Conservation (phyloP, 2,113 vertebrate genomes). For the Vireo altiloquus region DNA sequence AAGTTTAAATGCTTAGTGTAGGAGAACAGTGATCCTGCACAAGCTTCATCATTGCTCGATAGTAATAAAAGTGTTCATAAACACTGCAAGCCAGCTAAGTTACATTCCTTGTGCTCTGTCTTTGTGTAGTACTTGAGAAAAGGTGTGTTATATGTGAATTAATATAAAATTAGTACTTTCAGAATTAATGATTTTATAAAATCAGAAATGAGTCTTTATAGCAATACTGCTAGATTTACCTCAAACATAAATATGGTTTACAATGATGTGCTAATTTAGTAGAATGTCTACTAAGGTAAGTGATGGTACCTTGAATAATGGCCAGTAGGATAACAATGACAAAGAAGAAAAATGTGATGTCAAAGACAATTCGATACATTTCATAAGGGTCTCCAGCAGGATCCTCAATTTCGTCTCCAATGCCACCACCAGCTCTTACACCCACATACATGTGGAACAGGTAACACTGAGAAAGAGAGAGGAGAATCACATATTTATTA, state of each 20-base stretch:
- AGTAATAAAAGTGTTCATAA: neutral
- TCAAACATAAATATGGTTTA: neutral
- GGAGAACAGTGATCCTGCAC: neutral
- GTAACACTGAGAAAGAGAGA: slow-evolving; percentile 82
- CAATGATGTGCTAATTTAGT: neutral
- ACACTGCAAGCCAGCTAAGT: neutral
- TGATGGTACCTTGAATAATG: slow-evolving; percentile 90
- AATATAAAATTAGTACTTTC: neutral
- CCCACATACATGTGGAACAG: slow-evolving; percentile 99
- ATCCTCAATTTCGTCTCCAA: slow-evolving; percentile 98
- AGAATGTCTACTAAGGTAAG: neutral
- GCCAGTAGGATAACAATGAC: slow-evolving; percentile 97
- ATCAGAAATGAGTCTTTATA: neutral
- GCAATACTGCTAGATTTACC: neutral
- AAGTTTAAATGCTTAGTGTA: neutral
- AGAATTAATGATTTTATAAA: neutral
- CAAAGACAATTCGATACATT: slow-evolving; percentile 96
- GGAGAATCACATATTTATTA: neutral
- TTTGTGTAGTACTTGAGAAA: neutral
- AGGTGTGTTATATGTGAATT: neutral
- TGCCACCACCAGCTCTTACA: slow-evolving; percentile 94
- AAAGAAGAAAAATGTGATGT: slow-evolving; percentile 99
- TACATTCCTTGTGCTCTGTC: neutral
- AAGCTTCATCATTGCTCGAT: neutral
- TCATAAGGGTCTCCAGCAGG: slow-evolving; percentile 97